phyloP scores from a whole-genome alignment of 2,888 invertebrate species.

The Balanococcus diminutus region DNA sequence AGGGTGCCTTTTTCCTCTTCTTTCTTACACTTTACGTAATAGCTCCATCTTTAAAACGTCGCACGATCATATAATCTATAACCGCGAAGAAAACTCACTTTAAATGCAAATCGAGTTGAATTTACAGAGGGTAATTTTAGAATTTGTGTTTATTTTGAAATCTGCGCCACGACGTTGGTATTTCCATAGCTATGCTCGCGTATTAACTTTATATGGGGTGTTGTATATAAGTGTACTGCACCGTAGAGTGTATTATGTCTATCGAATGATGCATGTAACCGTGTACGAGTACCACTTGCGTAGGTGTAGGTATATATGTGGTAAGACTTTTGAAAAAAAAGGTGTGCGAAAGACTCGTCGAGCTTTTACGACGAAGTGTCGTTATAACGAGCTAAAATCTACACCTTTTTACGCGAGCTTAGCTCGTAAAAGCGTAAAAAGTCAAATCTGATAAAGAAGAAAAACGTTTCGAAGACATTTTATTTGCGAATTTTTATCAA shows the following conservation, averaged over 20 bases:
- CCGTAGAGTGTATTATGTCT: constrained; percentile 9
- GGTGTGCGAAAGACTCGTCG: neutral
- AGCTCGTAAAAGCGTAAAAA: neutral
- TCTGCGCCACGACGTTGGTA: neutral
- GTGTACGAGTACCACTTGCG: neutral
- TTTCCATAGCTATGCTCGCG: neutral
- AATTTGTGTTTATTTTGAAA: constrained; percentile 35
- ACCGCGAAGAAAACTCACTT: constrained; percentile 53
- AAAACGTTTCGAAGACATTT: neutral
- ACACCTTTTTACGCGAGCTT: neutral
- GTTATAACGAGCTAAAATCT: neutral
- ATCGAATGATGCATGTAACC: neutral
- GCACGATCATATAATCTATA: constrained; percentile 50
- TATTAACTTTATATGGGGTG: neutral
- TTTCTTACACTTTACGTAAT: neutral
- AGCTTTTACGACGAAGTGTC: neutral
- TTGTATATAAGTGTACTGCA: neutral
- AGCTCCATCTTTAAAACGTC: constrained; percentile 51
- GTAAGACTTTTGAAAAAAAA: neutral
- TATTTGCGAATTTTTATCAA: neutral
- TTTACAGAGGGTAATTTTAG: constrained; percentile 45
- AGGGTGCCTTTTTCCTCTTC: neutral
- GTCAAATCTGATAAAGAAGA: neutral
- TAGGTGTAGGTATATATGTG: neutral
- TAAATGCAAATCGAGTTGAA: constrained; percentile 50